Conservation (phyloP, 2,113 vertebrate species). For the Blennius ocellaris region DNA sequence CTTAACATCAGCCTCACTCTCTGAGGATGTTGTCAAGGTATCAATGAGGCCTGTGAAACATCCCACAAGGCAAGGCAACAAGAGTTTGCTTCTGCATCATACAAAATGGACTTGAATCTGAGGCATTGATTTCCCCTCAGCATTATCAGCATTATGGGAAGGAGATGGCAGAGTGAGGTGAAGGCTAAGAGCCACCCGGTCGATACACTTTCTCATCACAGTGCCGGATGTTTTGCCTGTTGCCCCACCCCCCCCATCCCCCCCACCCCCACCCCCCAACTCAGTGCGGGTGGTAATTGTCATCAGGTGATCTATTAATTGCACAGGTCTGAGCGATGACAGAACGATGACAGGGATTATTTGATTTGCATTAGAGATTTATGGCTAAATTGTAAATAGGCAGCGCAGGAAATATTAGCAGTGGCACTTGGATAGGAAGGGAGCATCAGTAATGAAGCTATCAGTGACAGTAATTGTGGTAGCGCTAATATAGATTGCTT, state of each 20-base stretch:
- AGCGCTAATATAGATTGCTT: neutral
- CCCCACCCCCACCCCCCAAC: too few species aligned
- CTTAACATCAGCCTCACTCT: slow-evolving; percentile 14
- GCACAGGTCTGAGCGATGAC: slow-evolving; percentile 21
- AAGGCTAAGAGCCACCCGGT: slow-evolving; percentile 60
- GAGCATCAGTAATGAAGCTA: neutral
- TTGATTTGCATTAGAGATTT: slow-evolving; percentile 46
- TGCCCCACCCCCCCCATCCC: too few species aligned
- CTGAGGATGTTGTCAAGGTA: neutral
- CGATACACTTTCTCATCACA: slow-evolving; percentile 61
- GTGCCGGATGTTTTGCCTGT: slow-evolving; percentile 47
- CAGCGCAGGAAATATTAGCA: slow-evolving; percentile 5
- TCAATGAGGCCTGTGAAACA: slow-evolving; percentile 53
- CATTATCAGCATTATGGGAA: slow-evolving; percentile 66
- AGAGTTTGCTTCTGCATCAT: slow-evolving; percentile 59
- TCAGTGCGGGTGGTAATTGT: slow-evolving; percentile 20
- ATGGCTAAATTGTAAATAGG: slow-evolving; percentile 13
- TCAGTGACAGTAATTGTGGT: neutral
- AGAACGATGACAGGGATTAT: slow-evolving; percentile 22
- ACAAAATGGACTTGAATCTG: slow-evolving; percentile 74
- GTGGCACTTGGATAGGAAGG: slow-evolving; percentile 7
- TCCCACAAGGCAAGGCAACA: slow-evolving; percentile 61
- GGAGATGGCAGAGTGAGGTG: slow-evolving; percentile 51
- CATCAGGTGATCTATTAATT: slow-evolving; percentile 50
- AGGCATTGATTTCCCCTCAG: slow-evolving; percentile 77